Conservation (phyloP, 1,140 invertebrate species). For the Heterodera schachtii region DNA sequence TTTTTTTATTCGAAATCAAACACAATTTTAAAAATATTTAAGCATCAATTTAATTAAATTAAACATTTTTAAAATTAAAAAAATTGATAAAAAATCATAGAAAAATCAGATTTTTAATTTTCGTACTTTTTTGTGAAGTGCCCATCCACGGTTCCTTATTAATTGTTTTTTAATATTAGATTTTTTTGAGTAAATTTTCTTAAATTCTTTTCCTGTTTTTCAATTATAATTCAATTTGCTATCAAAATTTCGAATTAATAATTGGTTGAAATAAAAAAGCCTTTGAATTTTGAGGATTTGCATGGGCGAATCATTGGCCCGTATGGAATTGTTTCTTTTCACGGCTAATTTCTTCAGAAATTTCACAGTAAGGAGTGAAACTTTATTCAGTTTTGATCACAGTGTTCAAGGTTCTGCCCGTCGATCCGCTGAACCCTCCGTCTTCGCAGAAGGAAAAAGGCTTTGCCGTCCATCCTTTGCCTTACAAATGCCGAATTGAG, state of each 20-base stretch:
- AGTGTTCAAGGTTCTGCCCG: slow-evolving; percentile 21
- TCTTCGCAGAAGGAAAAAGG: slow-evolving; percentile 15
- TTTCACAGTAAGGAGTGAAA: slow-evolving; percentile 32
- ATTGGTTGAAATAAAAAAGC: neutral
- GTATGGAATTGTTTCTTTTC: slow-evolving; percentile 42
- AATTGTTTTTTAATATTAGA: too few relatives aligned
- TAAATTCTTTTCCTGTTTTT: too few relatives aligned
- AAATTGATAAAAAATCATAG: too few relatives aligned
- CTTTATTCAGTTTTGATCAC: neutral
- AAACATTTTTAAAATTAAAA: too few relatives aligned
- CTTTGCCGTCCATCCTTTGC: slow-evolving; percentile 25
- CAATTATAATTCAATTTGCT: too few relatives aligned
- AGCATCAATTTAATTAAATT: too few relatives aligned
- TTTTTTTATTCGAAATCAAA: too few relatives aligned
- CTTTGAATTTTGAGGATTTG: slow-evolving; percentile 7
- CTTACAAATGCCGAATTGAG: slow-evolving; percentile 22
- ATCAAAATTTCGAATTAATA: neutral
- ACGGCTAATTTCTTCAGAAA: slow-evolving; percentile 37
- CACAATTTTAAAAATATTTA: too few relatives aligned
- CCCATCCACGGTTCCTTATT: too few relatives aligned
- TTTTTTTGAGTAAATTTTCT: too few relatives aligned
- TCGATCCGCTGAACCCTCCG: slow-evolving; percentile 35
- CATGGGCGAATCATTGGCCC: slow-evolving; percentile 38
- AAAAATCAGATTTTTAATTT: too few relatives aligned
- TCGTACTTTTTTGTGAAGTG: too few relatives aligned